Conservation (phyloP, 1,140 invertebrate species). For the Diploscapter pachys region DNA sequence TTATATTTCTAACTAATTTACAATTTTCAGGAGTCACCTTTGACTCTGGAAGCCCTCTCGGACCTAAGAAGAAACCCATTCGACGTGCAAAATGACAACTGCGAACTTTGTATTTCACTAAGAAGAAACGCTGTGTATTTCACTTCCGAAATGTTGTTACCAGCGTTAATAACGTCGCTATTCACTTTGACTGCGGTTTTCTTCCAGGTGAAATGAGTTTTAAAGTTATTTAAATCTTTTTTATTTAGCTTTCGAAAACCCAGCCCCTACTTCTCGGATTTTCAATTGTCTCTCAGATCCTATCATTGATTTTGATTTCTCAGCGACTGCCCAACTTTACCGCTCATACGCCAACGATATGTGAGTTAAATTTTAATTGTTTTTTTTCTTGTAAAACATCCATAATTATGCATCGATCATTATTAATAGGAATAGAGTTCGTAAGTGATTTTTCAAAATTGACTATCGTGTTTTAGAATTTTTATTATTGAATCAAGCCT, state of each 20-base stretch:
- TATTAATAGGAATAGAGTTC: no score
- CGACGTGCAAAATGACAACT: conserved; percentile 56
- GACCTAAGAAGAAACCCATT: conserved; percentile 57
- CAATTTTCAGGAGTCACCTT: conserved; percentile 54
- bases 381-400: no score
- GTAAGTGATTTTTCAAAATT: no score
- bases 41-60: conserved; percentile 52
- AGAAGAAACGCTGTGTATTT: conserved; percentile 56
- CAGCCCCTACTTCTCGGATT: conserved; percentile 52
- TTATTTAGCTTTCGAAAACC: conserved; percentile 36
- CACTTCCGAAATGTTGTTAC: conserved; percentile 50
- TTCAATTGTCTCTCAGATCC: conserved; percentile 48
- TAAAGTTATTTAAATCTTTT: no score
- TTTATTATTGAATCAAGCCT: no score
- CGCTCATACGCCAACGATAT: conserved; percentile 50
- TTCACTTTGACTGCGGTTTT: conserved; percentile 54
- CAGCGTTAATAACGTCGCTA: conserved; percentile 48
- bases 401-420: no score
- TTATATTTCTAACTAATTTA: no score
- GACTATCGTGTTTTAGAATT: no score
- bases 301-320: conserved; percentile 51
- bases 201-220: conserved; percentile 34
- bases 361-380: conserved; percentile 35
- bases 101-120: conserved; percentile 53
- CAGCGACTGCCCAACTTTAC: conserved; percentile 51